Evolutionary conservation across 2,888 invertebrate genomes (phyloP), one percentile per base, ranked within the genome.

Genomic region (Anthrax anthrax): DNA sequence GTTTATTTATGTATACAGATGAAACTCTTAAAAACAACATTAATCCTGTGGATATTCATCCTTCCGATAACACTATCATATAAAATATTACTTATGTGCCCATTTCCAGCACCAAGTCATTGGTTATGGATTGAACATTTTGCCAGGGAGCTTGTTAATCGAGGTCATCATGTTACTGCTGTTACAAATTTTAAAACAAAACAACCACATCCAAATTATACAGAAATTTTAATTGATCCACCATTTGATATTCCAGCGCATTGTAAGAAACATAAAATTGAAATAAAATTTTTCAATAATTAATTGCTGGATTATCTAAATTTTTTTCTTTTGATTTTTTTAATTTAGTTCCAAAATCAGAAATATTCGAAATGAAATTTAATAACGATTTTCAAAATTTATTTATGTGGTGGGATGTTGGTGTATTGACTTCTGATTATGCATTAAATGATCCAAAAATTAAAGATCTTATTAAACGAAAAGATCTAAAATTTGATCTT

Each of bases 161-260:
- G 65, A 37, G 72, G 72, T 4, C 72, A 73, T 54, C 63, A 70
- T 44, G 64, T 73, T 37, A 67, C 66, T 27, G 57, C 58, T 4
- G 55, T 67, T 2, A 64, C 61, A 27, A 64, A 63, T 52, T 61
- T 59, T 53, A 60, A 58, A 19, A 58, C 67, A 6, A 65, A 67
- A 48, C 58, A 59, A 34, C 63, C 65, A 6, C 62, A 70, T 47
- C 59, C 62, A 37, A 71, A 72, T 58, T 61, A 70, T 16, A 68
- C 63, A 6, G 67, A 68, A 51, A 60, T 72, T 13, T 56, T 66
- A 16, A 54, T 70, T 1, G 59, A 58, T 49, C 67, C 67, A 1
- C 50, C 56, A 36, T 65, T 64, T 44, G 62, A 68, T 51, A 62
- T 68, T 50, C 62, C 64, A 6, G 50, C 57, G 12, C 53, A 61